Base-by-base conservation (phyloP, 2,113 vertebrate species). In the Centropristis striata region DNA sequence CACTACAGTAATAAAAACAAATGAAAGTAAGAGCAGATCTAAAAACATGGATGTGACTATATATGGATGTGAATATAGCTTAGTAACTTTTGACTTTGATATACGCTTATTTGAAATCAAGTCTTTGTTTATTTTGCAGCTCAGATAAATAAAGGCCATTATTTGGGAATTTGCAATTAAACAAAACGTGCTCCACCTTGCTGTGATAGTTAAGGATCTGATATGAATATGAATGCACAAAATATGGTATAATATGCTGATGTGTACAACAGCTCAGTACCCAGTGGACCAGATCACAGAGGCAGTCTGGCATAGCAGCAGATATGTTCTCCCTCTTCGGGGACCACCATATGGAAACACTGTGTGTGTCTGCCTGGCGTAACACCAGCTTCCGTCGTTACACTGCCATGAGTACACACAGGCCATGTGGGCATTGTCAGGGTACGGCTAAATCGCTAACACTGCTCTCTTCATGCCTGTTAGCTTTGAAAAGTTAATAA, bases 401-500 rank as follows among this genome's bases (percentile, higher is more conserved):
- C 20, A 23, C 50, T 20, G 46, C 21, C 49, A 51, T 28, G 37
- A 64, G 36, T 27, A 47, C 36, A 70, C 41, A 47, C 49, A 14
- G 57, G n/a, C 42, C 36, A 37, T 15, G 58, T 39, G 27, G 66
- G 25, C 27, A 8, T 57, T 44, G 51, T 44, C 53, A 46, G 41
- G 39, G 8, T 36, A 21, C 5, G 8, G 66, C 27, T 37, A 59
- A 47, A 23, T 36, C 14, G 20, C 61, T 60, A 59, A 67, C 74
- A n/a, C 32, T 27, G 20, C 69, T 36, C 39, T 67, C 41, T 50
- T 73, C 25, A 49, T 37, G 59, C 41, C 49, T 67, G 47, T 78
- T 49, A 73, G 37, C 78, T 74, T 44, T 74, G 36, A 74, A 80
- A 80, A 60, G 51, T 59, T 67, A 67, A 68, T 74, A 59, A 64